Conservation (phyloP, 2,113 vertebrate genomes). For the Cinclus cinclus region DNA sequence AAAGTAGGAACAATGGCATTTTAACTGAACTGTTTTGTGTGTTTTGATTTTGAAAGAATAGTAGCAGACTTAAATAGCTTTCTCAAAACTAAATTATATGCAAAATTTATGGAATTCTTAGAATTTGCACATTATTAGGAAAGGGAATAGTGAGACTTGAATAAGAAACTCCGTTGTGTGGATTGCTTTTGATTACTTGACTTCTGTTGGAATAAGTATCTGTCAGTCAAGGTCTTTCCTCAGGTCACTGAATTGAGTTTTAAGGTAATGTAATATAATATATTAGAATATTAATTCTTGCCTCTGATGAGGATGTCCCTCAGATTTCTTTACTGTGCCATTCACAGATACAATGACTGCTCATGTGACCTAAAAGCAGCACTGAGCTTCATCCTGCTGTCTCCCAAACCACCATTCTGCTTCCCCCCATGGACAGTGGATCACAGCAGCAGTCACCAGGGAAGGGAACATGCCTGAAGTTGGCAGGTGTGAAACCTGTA, state of each 20-base stretch:
- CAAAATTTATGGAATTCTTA: not conserved
- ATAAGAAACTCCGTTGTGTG: not conserved
- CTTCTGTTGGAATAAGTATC: not conserved
- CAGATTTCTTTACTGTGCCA: not conserved
- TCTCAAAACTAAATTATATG: not conserved
- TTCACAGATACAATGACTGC: not conserved
- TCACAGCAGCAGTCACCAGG: not conserved
- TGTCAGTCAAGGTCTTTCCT: not conserved
- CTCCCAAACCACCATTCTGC: not conserved
- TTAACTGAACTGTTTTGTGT: not conserved
- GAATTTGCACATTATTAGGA: not conserved
- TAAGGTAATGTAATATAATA: not conserved
- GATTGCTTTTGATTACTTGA: not conserved
- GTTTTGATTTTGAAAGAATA: not conserved
- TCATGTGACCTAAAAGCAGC: not conserved
- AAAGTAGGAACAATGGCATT: not conserved
- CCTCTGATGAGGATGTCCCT: not conserved
- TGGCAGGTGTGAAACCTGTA: not conserved
- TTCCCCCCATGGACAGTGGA: not conserved
- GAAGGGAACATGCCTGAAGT: not conserved
- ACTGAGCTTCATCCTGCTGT: not conserved
- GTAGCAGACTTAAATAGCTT: not conserved
- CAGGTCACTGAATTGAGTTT: not conserved
- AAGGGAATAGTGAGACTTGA: not conserved
- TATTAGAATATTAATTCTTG: not conserved